Base-by-base conservation (phyloP, 2,888 invertebrate genomes). In the Desoria tigrina region DNA sequence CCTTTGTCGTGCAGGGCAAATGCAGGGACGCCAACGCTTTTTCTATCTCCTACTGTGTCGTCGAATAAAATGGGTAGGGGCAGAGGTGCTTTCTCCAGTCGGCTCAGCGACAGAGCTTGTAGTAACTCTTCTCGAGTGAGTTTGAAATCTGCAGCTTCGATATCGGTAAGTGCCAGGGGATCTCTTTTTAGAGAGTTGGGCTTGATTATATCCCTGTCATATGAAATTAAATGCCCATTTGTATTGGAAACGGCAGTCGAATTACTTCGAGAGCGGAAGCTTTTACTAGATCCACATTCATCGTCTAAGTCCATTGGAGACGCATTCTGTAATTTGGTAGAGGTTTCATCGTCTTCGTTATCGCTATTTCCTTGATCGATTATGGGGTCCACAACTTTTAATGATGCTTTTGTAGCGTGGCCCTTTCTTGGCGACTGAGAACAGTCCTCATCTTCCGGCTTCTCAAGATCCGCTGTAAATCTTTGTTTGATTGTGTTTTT, bases 401-500 rank as follows among this genome's bases (percentile, higher is more conserved):
- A n/a, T n/a, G 21, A n/a, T 49, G 11, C 18, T 7, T 7, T 18
- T 49, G 45, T 54, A 55, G 16, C 61, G 56, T 42, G 32, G 32
- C 11, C 27, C n/a, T 11, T 24, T 27, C 27, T 42, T 45, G 32
- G n/a, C n/a, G n/a, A n/a, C n/a, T n/a, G n/a, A n/a, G n/a, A 32
- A 32, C 32, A 32, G 4, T 18, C 51, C 7, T 50, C 55, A 16
- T 63, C 66, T n/a, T 51, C 59, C 16, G 28, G 50, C n/a, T 50
- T 49, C 16, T 45, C 57, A 49, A 68, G 65, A 63, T 81, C 81
- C 51, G 79, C 83, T 54, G 82, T 83, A 75, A 95, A 95, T 66
- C 95, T 84, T 79, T 94, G 88, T 78, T 94, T 93, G 74, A 96
- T 95, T 78, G 90, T 91, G 77, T 91, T 94, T 82, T 96, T 96